Base-by-base conservation (phyloP, 2,888 invertebrate genomes). In the Latheticus oryzae region DNA sequence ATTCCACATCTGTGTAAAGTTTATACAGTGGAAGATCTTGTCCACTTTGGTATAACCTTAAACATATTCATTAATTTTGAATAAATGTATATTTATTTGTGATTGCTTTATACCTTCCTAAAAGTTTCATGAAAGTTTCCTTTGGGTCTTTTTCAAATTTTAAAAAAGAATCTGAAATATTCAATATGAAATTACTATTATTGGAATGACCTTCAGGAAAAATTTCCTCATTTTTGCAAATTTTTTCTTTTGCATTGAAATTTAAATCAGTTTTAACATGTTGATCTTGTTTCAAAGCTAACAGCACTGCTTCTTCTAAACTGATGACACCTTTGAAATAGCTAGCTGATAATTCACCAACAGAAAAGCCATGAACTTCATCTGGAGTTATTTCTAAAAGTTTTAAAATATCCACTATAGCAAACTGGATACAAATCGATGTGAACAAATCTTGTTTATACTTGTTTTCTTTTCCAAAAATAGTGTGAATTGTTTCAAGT, bases 241-340 rank as follows among this genome's bases (percentile, higher is more conserved):
- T n/a, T n/a, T n/a, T n/a, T n/a, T n/a, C n/a, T n/a, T n/a, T n/a
- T n/a, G n/a, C n/a, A n/a, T n/a, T n/a, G n/a, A n/a, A n/a, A n/a
- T n/a, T n/a, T n/a, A n/a, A n/a, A n/a, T n/a, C n/a, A n/a, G n/a
- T n/a, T n/a, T n/a, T n/a, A n/a, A n/a, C n/a, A n/a, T n/a, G n/a
- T n/a, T n/a, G n/a, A n/a, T n/a, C n/a, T n/a, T n/a, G n/a, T n/a
- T n/a, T n/a, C n/a, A n/a, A n/a, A n/a, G n/a, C n/a, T 5, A 16
- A 16, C n/a, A 4, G 8, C 2, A 94, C 85, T 79, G 90, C 88
- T 79, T 95, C 89, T 68, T 93, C 90, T 0, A 89, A 85, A 0
- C 91, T 91, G 62, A 96, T 85, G 60, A 89, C 88, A 0, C 91
- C 92, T 74, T 96, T 95, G 2, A 92, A 93, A 79, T 97, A 97